Evolutionary conservation across 2,797 vertebrate species (phyloP), one percentile per base, ranked within the genome.

Genomic region (Adelosebastes latens): DNA sequence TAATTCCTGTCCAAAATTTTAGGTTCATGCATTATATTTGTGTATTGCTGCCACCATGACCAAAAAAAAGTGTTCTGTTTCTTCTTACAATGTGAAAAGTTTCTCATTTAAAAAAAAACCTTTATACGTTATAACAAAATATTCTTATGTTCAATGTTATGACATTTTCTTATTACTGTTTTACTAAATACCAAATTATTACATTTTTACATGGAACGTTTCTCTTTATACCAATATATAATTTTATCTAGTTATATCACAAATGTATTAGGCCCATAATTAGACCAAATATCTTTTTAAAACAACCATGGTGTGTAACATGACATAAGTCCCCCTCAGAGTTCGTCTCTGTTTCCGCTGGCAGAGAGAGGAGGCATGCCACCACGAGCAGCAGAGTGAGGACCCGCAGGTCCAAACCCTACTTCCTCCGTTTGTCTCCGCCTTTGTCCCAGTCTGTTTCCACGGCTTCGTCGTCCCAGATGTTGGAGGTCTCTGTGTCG

Each of bases 401-500:
- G 95, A n/a, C 95, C 94, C 0, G 88, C 84, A 0, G 87, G 93
- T 18, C 85, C 89, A 83, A 97, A 96, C 56, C 81, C 87, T 9
- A 81, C 94, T 79, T 97, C 96, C 70, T 96, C 95, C 5, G 94
- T 42, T 65, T 56, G 53, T 96, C 92, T 7, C 94, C 94, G 0
- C 87, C 90, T 81, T 96, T 94, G 92, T 98, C 97, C 97, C 97
- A 97, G 93, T 97, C 97, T 0, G 97, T 98, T 10, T 88, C 89
- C 71, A 96, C 89, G 0, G 94, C 95, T 89, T 97, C 97, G 0
- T 98, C 97, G 90, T 99, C 97, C 97, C 97, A 98, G 93, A 98
- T 97, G 52, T 96, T 97, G 2, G 97, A 98, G 22, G 97, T 98
- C 93, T 98, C 97, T 0, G 97, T 98, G 93, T 98, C 97, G 0